Percentiles rank a stretch among this genome's conserved stretches.
These are phyloP conservation scores for Xylocampa areola DNA, from an alignment of 2,888 invertebrate genomes.

Conservation along the genomic window DNA sequence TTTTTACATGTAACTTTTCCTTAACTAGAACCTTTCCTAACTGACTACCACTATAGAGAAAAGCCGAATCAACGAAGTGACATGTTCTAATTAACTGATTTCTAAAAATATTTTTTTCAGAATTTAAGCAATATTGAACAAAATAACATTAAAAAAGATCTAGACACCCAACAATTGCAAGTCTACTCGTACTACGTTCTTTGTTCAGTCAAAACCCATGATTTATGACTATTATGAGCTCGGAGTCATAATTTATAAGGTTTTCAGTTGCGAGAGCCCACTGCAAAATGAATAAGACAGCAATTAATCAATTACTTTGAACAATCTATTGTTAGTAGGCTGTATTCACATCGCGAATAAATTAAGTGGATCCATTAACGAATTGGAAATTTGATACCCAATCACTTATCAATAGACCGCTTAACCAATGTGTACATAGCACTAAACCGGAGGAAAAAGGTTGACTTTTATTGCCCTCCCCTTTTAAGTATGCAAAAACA, in stretches of 20 bases:
- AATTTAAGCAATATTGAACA: too few species aligned
- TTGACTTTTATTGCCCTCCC: slow-evolving; percentile 31
- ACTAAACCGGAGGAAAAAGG: slow-evolving; percentile 35
- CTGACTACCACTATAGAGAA: too few species aligned
- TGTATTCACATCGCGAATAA: slow-evolving; percentile 51
- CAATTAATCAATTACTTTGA: slow-evolving; percentile 62
- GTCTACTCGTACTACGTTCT: slow-evolving; percentile 14
- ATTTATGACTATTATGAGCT: slow-evolving; percentile 50
- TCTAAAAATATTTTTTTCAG: too few species aligned
- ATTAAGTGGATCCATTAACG: slow-evolving; percentile 59
- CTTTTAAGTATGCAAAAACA: slow-evolving; percentile 29
- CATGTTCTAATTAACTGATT: too few species aligned
- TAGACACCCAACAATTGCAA: background rate
- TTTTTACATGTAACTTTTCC: too few species aligned
- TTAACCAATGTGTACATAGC: slow-evolving; percentile 26
- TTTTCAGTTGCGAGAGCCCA: slow-evolving; percentile 40
- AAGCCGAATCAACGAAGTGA: too few species aligned
- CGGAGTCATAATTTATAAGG: slow-evolving; percentile 53
- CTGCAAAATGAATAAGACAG: slow-evolving; percentile 49
- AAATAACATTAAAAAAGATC: background rate
- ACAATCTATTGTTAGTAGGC: slow-evolving; percentile 44
- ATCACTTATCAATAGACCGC: slow-evolving; percentile 50
- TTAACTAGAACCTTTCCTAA: too few species aligned
- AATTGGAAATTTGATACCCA: slow-evolving; percentile 55
- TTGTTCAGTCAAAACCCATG: slow-evolving; percentile 35